phyloP scores from a whole-genome alignment of 2,113 vertebrate genomes.

The Corythornis vintsioides region DNA sequence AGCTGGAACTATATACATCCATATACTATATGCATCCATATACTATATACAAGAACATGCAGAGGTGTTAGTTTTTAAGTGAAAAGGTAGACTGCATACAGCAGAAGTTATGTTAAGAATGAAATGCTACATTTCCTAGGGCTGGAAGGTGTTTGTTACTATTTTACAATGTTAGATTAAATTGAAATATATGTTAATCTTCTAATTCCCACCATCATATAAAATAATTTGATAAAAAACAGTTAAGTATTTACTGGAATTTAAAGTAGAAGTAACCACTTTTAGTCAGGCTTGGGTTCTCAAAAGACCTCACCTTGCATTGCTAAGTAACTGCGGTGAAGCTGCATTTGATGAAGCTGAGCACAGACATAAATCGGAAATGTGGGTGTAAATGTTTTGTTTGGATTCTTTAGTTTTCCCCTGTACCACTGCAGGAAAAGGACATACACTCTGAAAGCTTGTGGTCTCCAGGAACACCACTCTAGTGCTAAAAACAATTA shows the following conservation, averaged over 20 bases:
- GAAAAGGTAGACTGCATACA: not conserved
- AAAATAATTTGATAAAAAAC: not conserved
- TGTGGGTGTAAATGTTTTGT: not conserved
- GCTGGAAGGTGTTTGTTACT: not conserved
- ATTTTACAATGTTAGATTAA: not conserved
- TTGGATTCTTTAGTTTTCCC: constrained; percentile 9
- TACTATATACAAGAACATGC: not conserved
- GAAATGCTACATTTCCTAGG: not conserved
- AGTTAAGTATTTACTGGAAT: not conserved
- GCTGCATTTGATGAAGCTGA: not conserved
- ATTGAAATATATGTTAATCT: not conserved
- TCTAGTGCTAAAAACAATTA: constrained; percentile 47
- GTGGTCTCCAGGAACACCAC: not conserved
- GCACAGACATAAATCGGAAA: not conserved
- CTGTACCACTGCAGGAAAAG: not conserved
- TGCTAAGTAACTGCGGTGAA: not conserved
- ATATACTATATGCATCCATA: too few relatives aligned
- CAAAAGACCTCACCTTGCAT: not conserved
- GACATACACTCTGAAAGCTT: constrained; percentile 16
- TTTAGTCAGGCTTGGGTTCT: not conserved
- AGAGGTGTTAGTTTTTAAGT: not conserved
- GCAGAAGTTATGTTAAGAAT: not conserved
- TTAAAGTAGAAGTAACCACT: not conserved
- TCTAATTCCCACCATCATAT: not conserved
- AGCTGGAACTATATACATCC: too few relatives aligned